phyloP scores from a whole-genome alignment of 2,797 vertebrate genomes.

The Lacerta viridis region DNA sequence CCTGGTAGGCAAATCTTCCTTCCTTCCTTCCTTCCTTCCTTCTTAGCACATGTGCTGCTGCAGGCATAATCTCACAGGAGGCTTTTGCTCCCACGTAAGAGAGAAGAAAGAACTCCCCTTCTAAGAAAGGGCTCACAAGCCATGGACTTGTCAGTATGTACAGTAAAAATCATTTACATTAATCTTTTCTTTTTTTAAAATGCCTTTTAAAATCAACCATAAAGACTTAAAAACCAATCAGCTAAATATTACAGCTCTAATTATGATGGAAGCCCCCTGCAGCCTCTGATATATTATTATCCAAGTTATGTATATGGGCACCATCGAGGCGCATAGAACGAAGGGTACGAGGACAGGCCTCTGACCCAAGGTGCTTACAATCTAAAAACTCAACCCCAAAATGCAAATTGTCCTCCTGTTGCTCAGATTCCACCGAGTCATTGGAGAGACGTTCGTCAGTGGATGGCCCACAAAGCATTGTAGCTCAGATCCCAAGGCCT shows the following conservation, averaged over 20 bases:
- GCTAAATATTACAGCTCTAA: background rate
- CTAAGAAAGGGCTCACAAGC: background rate
- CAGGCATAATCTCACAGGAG: background rate
- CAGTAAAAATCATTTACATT: background rate
- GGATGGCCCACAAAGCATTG: fast-evolving
- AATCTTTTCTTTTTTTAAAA: background rate
- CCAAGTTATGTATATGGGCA: background rate
- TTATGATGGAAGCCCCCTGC: background rate
- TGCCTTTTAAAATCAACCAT: background rate
- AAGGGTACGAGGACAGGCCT: background rate
- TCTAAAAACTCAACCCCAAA: background rate
- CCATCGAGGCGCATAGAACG: background rate
- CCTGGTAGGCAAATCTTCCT: background rate
- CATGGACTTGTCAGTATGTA: background rate
- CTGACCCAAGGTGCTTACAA: background rate
- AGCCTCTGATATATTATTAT: background rate
- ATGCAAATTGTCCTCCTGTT: background rate
- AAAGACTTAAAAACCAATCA: background rate
- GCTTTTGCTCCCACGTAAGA: background rate
- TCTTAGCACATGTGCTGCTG: background rate
- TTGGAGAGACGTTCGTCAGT: background rate
- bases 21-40: background rate
- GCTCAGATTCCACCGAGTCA: background rate
- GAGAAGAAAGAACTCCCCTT: background rate
- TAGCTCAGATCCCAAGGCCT: background rate